Base-by-base conservation (phyloP, 1,140 invertebrate species). In the Cardiocondyla obscurior region DNA sequence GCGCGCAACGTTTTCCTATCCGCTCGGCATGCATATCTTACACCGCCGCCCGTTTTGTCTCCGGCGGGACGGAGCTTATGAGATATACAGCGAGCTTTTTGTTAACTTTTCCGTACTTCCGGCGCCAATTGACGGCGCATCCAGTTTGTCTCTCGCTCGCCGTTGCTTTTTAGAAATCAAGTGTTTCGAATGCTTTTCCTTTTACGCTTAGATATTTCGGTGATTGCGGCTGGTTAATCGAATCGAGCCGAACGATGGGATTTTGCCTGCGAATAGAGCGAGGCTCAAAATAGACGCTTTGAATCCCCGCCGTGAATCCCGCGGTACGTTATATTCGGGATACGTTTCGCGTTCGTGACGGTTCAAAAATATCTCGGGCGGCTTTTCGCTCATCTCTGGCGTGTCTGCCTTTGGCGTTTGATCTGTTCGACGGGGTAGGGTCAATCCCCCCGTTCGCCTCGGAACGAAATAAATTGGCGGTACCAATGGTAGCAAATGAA, bases 401-500 rank as follows among this genome's bases (percentile, higher is more conserved):
- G 25, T 16, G 5, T 65, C 57, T 16, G 5, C 51, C 57, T n/a
- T 65, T 30, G 44, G 30, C 22, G 36, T 65, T 67, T 28, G 22
- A 69, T 22, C 72, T 46, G 28, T 22, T 76, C 76, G 39, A 42
- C 3, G 7, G 16, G 65, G 4, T 62, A 39, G 64, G 39, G n/a
- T 28, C 25, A 28, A 39, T 5, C 16, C 33, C 36, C n/a, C n/a
- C n/a, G n/a, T n/a, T n/a, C n/a, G n/a, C n/a, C n/a, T n/a, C 42
- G 58, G 53, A 85, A 82, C 70, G 42, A 89, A 89, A 90, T 87
- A 90, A 90, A 91, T 89, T 86, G 82, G 57, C 49, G 65, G 77
- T 67, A 57, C 74, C 49, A 76, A 87, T 83, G 55, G 74, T 46
- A 51, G 69, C 67, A 84, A 90, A 90, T 67, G 84, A 84, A 85